phyloP scores from a whole-genome alignment of 2,888 invertebrate species.

The Neelides folsomi region DNA sequence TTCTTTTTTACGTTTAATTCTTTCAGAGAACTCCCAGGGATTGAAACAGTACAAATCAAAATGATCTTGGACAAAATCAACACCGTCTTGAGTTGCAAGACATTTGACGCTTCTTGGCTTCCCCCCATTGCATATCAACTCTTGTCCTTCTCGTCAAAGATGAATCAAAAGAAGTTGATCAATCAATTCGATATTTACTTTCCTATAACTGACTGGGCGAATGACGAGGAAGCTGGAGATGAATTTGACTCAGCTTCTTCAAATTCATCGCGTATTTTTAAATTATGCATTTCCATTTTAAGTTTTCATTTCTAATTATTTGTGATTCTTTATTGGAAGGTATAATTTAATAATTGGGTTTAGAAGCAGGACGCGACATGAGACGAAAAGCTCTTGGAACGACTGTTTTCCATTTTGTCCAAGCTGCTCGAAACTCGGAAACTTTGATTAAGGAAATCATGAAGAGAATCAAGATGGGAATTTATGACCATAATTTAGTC shows the following conservation, averaged over 20 bases:
- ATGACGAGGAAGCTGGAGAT: not conserved
- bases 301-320: not conserved
- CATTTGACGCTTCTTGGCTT: conserved; percentile 12
- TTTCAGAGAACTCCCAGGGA: conserved; percentile 21
- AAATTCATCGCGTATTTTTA: not conserved
- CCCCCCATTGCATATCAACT: conserved; percentile 24
- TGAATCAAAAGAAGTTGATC: conserved; percentile 9
- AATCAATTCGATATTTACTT: conserved; percentile 16
- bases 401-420: conserved; percentile 24
- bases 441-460: conserved; percentile 15
- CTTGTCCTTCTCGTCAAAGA: conserved; percentile 14
- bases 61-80: conserved; percentile 9
- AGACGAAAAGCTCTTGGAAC: conserved; percentile 24
- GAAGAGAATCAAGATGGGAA: conserved; percentile 19
- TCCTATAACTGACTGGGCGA: not conserved
- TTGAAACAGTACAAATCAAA: conserved; percentile 13
- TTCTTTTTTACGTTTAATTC: not conserved
- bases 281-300: not conserved
- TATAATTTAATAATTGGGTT: not conserved
- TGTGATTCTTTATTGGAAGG: not conserved
- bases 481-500: conserved; percentile 15
- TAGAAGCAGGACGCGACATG: not conserved
- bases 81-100: not conserved
- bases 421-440: conserved; percentile 15
- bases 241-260: not conserved